Percentiles rank a stretch among this genome's conserved stretches.
phyloP scores from a whole-genome alignment of 1,140 invertebrate genomes.

The Proctacanthus coquilletti region DNA sequence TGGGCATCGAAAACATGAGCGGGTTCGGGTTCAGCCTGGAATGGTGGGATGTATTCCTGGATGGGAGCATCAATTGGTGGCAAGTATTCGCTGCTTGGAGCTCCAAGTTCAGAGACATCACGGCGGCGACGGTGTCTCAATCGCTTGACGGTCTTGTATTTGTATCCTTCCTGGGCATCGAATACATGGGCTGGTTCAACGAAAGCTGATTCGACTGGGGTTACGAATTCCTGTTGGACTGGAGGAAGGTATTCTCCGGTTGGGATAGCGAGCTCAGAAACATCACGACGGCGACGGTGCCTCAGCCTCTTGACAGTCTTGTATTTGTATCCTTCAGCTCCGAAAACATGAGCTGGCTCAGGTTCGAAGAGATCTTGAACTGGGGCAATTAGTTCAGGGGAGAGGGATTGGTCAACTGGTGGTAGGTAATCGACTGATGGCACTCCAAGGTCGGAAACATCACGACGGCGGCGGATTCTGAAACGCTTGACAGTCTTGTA shows the following conservation, averaged over 20 bases:
- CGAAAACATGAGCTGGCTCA: slow-evolving; percentile 9
- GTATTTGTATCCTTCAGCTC: slow-evolving; percentile 16
- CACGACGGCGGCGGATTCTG: slow-evolving; percentile 18
- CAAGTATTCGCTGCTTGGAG: slow-evolving; percentile 25
- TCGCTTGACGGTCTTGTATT: slow-evolving; percentile 14
- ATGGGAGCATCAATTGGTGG: slow-evolving; percentile 25
- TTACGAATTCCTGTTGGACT: slow-evolving; percentile 8
- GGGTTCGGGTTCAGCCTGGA: too few species aligned
- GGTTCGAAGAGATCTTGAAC: slow-evolving; percentile 5
- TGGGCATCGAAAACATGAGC: too few species aligned
- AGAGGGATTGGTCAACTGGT: slow-evolving; percentile 10
- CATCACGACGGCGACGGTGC: slow-evolving; percentile 17
- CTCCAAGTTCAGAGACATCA: slow-evolving; percentile 15
- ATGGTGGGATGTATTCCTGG: too few species aligned
- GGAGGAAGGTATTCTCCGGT: slow-evolving; percentile 15
- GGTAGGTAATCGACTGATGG: too few species aligned
- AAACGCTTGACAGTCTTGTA: slow-evolving; percentile 16
- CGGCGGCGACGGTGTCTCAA: slow-evolving; percentile 13
- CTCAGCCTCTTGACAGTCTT: slow-evolving; percentile 17
- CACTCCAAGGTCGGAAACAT: slow-evolving; percentile 18
- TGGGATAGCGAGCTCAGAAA: slow-evolving; percentile 13
- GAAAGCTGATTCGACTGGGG: slow-evolving; percentile 8
- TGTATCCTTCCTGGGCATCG: slow-evolving; percentile 13
- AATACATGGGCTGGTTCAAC: slow-evolving; percentile 9
- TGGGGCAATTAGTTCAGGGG: slow-evolving; percentile 4